Conservation (phyloP, 2,888 invertebrate genomes). For the Pocota personata region DNA sequence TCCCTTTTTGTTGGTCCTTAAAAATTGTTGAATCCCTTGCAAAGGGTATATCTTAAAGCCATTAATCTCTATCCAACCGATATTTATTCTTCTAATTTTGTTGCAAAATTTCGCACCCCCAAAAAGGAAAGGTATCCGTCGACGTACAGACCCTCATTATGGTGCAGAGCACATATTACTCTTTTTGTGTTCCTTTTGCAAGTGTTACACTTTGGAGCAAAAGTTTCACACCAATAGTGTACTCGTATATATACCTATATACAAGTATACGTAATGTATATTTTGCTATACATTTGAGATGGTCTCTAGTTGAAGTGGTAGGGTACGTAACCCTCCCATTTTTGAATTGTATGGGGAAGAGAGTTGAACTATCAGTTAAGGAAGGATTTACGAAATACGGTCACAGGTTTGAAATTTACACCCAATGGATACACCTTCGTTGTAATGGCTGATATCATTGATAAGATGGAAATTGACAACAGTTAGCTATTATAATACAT, state of each 20-base stretch:
- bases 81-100: constrained; percentile 49
- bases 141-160: constrained; percentile 12
- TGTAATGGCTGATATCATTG: background rate
- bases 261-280: background rate
- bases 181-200: background rate
- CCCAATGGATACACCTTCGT: background rate
- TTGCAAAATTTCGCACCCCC: constrained; percentile 23
- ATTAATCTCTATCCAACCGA: constrained; percentile 46
- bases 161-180: background rate
- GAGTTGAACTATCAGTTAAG: background rate
- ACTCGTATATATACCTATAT: background rate
- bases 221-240: background rate
- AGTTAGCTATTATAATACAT: too few species aligned
- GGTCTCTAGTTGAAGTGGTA: background rate
- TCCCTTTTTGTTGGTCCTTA: constrained; percentile 22
- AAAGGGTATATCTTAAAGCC: constrained; percentile 44
- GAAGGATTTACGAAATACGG: background rate
- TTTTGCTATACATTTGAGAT: background rate
- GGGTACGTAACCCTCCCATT: background rate
- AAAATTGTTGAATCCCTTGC: constrained; percentile 30
- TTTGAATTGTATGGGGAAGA: background rate
- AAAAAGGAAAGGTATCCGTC: background rate
- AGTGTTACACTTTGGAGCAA: constrained; percentile 29
- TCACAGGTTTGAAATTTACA: background rate
- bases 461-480: background rate